A percentile compares a stretch with the other conserved stretches of the same genome.
Evolutionary conservation across 1,140 invertebrate genomes (phyloP).

Genomic region (Macrobrachium nipponense): DNA sequence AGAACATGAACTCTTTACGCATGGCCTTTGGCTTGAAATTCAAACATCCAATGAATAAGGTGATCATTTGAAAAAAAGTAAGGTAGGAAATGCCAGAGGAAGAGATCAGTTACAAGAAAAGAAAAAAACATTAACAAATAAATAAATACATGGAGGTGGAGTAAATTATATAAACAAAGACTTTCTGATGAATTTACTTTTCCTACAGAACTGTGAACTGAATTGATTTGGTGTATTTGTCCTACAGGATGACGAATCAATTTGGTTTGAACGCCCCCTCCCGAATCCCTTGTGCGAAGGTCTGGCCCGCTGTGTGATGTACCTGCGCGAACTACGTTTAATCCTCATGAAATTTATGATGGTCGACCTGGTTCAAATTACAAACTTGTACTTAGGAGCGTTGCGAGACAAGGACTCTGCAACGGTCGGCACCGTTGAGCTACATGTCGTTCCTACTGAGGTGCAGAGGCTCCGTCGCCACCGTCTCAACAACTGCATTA

Average conservation of each 20-base stretch:
- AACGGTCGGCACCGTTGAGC: conserved; percentile 24
- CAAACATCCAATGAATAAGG: too few species aligned
- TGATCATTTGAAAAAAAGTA: too few species aligned
- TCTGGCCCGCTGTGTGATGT: conserved; percentile 29
- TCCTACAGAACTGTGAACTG: too few species aligned
- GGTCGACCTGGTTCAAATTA: conserved; percentile 38
- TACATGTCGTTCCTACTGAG: conserved; percentile 35
- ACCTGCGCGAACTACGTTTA: conserved; percentile 31
- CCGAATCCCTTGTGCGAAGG: conserved; percentile 28
- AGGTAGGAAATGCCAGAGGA: too few species aligned
- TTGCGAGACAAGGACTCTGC: conserved; percentile 46
- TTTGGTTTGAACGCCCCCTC: conserved; percentile 51
- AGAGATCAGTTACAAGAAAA: too few species aligned
- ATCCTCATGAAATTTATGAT: conserved; percentile 25
- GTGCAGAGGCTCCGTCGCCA: conserved; percentile 19
- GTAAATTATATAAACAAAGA: too few species aligned
- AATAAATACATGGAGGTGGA: too few species aligned
- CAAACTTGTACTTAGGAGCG: conserved; percentile 18
- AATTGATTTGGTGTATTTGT: too few species aligned
- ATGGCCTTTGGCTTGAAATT: too few species aligned
- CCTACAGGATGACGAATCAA: conserved; percentile 38
- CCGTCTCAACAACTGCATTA: neutral
- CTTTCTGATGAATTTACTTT: neutral
- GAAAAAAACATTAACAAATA: too few species aligned
- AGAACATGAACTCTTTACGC: too few species aligned